A percentile compares a stretch with the other conserved stretches of the same genome.
Evolutionary conservation across 2,797 vertebrate genomes (phyloP).

Genomic region (Sparidentex hasta): DNA sequence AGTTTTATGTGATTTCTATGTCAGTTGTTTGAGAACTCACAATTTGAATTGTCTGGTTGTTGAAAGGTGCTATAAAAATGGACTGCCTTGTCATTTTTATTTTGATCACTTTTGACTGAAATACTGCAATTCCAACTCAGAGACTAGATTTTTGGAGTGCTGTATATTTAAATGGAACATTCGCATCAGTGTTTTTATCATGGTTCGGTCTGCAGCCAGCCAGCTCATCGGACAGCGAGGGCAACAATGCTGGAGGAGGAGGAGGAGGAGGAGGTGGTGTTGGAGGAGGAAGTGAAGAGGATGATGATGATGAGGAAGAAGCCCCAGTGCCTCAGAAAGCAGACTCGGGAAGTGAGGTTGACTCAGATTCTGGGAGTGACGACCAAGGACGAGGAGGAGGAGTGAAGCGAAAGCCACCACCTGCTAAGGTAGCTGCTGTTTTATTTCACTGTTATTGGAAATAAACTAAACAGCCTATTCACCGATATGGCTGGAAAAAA

Average conservation of each 20-base stretch:
- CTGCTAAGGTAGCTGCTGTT: conserved; percentile 86
- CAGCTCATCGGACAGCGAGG: conserved; percentile 96
- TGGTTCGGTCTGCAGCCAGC: conserved; percentile 83
- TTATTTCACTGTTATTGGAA: background rate
- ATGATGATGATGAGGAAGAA: conserved; percentile 80
- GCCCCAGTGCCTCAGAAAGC: conserved; percentile 80
- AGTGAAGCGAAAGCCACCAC: conserved; percentile 89
- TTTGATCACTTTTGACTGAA: conserved; percentile 18
- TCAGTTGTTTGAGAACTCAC: background rate
- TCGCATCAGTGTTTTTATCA: conserved; percentile 4
- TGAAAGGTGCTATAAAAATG: conserved; percentile 13
- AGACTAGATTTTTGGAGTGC: background rate
- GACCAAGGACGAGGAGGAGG: conserved; percentile 77
- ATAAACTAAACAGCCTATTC: background rate
- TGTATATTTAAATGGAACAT: background rate
- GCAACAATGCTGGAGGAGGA: conserved; percentile 86
- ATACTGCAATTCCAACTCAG: background rate
- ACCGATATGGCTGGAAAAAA: background rate
- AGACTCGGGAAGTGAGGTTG: conserved; percentile 87
- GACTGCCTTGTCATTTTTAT: conserved; percentile 17
- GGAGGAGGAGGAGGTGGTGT: conserved; percentile 79
- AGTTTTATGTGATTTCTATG: background rate
- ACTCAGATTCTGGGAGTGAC: conserved; percentile 92
- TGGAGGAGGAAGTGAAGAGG: conserved; percentile 85
- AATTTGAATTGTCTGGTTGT: conserved; percentile 8